Percentiles rank a stretch among this genome's conserved stretches.
phyloP scores from a whole-genome alignment of 2,797 vertebrate genomes.

The Chiroxiphia lanceolata region DNA sequence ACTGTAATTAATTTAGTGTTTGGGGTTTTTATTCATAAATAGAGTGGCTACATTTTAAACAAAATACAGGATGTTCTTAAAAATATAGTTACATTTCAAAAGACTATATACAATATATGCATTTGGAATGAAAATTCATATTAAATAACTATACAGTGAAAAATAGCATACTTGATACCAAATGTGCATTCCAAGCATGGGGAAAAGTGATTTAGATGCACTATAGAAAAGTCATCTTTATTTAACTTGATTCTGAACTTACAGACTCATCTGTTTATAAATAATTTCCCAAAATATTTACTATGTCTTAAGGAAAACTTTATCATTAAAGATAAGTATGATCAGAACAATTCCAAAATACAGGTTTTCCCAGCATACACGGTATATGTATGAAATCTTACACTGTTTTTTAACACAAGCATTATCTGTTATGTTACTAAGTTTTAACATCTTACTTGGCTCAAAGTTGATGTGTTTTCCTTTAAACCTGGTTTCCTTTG shows the following conservation, averaged over 20 bases:
- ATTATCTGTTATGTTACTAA: neutral
- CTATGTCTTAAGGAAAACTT: neutral
- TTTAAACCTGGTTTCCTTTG: neutral
- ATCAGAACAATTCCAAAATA: neutral
- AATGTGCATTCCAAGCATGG: neutral
- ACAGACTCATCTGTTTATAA: neutral
- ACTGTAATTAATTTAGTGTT: constrained; percentile 38
- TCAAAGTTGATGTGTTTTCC: neutral
- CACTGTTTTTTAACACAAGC: neutral
- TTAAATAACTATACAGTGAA: constrained; percentile 16
- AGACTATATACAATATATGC: neutral
- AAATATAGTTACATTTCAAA: constrained; percentile 23
- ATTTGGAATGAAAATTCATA: neutral
- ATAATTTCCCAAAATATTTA: neutral
- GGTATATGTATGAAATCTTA: neutral
- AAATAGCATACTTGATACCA: neutral
- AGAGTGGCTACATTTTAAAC: constrained; percentile 13
- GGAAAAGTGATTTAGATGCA: neutral
- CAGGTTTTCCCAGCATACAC: neutral
- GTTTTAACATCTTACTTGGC: neutral
- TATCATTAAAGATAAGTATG: neutral
- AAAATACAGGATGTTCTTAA: constrained; percentile 31
- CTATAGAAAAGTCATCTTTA: neutral
- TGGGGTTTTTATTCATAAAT: constrained; percentile 25
- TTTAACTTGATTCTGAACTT: neutral